Percentiles rank a stretch among this genome's conserved stretches.
These are phyloP conservation scores for Aleadryas rufinucha DNA, from an alignment of 2,113 vertebrate species.

Conservation along the genomic window DNA sequence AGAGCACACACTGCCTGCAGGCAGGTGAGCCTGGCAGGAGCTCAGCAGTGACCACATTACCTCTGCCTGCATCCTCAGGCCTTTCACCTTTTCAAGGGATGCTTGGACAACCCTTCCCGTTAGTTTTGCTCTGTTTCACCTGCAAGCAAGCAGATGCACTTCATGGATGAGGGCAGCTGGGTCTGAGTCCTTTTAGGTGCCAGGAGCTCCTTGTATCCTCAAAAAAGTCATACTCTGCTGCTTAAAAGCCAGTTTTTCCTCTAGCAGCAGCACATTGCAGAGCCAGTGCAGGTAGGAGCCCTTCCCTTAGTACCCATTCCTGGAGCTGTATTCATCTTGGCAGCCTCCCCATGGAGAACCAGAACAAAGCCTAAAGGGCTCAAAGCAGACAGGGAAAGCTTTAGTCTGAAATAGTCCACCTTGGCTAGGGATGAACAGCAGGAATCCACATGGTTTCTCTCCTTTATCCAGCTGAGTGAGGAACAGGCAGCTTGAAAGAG, in stretches of 20 bases:
- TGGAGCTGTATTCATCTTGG: slow-evolving; percentile 7
- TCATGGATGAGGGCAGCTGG: neutral
- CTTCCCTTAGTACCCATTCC: neutral
- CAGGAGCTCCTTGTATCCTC: neutral
- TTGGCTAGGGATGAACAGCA: neutral
- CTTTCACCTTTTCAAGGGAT: neutral
- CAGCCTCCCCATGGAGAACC: neutral
- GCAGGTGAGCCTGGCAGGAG: neutral
- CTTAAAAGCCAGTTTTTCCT: neutral
- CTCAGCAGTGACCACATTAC: neutral
- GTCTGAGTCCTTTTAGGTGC: neutral
- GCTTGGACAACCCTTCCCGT: neutral
- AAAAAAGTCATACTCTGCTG: neutral
- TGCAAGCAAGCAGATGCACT: neutral
- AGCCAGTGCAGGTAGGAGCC: neutral
- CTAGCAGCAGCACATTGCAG: neutral
- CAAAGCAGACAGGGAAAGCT: neutral
- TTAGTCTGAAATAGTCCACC: slow-evolving; percentile 3
- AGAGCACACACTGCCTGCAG: accelerated
- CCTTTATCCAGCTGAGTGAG: neutral
- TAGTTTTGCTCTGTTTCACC: neutral
- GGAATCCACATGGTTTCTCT: neutral
- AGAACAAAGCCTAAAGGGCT: slow-evolving; percentile 34
- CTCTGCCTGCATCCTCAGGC: neutral
- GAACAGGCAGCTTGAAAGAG: slow-evolving; percentile 23